Evolutionary conservation across 92 coral and sea anemone species (phyloP).

Genomic region (Diadumene lineata): DNA sequence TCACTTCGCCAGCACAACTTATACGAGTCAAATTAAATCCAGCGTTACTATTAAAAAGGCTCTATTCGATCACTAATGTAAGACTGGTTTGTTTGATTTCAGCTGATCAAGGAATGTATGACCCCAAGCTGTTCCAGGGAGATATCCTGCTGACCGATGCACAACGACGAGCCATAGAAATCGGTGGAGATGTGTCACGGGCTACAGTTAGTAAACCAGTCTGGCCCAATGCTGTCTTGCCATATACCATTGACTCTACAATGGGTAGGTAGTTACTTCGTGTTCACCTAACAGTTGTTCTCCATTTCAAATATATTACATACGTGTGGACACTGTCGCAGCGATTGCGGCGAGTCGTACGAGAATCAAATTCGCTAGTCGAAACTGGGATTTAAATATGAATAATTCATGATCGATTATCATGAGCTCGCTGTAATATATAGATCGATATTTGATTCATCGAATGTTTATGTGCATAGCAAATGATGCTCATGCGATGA

Average conservation of each 20-base stretch:
- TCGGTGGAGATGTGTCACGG: slow-evolving; percentile 21
- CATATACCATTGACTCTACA: slow-evolving; percentile 34
- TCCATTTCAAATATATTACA: no score
- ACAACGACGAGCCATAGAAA: slow-evolving; percentile 16
- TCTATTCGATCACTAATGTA: neutral
- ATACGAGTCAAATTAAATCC: no score
- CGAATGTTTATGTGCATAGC: neutral
- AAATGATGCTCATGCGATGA: slow-evolving; percentile 22
- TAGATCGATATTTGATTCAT: no score
- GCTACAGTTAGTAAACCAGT: slow-evolving; percentile 24
- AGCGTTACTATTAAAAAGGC: no score
- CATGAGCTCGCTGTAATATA: no score
- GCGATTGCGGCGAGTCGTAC: no score
- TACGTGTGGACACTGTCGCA: no score
- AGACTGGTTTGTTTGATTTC: neutral
- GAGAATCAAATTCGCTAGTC: no score
- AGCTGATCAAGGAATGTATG: slow-evolving; percentile 33
- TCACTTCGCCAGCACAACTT: no score
- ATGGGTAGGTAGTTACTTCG: slow-evolving; percentile 24
- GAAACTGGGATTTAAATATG: no score
- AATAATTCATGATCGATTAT: no score
- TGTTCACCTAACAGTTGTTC: neutral
- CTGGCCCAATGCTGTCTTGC: slow-evolving; percentile 51
- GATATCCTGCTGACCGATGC: slow-evolving; percentile 29
- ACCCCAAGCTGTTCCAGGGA: slow-evolving; percentile 26